Conservation (phyloP, 2,113 vertebrate genomes). For the Forbesichthys papilliferus region DNA sequence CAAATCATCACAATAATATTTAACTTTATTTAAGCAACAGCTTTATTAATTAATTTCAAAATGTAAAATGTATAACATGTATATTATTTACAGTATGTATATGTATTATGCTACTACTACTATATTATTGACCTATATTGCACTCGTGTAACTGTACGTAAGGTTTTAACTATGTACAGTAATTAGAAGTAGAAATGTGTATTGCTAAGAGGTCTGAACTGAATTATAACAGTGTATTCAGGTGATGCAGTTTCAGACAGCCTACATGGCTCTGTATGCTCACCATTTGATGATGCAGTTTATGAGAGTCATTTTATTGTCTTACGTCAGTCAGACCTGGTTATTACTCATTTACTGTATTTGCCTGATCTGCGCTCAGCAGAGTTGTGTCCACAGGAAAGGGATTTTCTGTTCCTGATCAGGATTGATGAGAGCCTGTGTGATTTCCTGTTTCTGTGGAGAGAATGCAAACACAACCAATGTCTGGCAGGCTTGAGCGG, state of each 20-base stretch:
- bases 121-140: no score
- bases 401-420: conserved; percentile 60
- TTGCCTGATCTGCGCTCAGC: conserved; percentile 20
- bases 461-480: conserved; percentile 64
- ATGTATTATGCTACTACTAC: no score
- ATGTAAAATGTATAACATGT: no score
- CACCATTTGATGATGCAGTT: conserved; percentile 7
- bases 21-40: no score
- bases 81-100: no score
- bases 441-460: conserved; percentile 68
- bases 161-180: no score
- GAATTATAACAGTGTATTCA: conserved; percentile 9
- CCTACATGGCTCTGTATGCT: conserved; percentile 1
- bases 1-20: no score
- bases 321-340: conserved; percentile 25
- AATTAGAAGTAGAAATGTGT: conserved; percentile 1
- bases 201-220: conserved; percentile 11
- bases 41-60: no score
- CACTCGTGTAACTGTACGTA: no score
- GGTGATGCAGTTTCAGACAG: conserved; percentile 19
- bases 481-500: conserved; percentile 41
- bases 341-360: conserved; percentile 35
- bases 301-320: conserved; percentile 18
- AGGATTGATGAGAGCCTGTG: conserved; percentile 54
- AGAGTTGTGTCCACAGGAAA: conserved; percentile 55